These are phyloP conservation scores for Monopis laevigella DNA, from an alignment of 2,888 invertebrate genomes.

Conservation along the genomic window DNA sequence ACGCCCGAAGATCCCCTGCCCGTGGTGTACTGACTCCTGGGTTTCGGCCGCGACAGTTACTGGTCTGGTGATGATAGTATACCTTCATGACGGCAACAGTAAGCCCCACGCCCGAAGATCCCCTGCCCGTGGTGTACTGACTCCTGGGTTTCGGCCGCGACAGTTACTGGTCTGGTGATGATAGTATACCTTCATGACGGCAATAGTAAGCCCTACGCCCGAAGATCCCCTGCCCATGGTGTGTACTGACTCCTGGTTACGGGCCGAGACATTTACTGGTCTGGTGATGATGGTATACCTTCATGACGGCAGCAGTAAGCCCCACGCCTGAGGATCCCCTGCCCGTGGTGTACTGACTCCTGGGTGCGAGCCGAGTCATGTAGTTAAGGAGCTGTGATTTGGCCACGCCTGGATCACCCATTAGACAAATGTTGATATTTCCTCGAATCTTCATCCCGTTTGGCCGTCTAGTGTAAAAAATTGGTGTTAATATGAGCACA, in stretches of 20 bases:
- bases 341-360: slow-evolving; percentile 96
- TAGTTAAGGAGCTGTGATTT: slow-evolving; percentile 97
- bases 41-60: too few relatives aligned
- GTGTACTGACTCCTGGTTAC: slow-evolving; percentile 95
- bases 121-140: slow-evolving; percentile 96
- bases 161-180: too few relatives aligned
- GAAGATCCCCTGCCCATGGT: slow-evolving; percentile 95
- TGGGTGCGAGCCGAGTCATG: slow-evolving; percentile 91
- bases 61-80: too few relatives aligned
- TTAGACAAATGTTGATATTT: slow-evolving; percentile 96
- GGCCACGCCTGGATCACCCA: slow-evolving; percentile 99
- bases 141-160: too few relatives aligned
- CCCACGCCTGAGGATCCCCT: slow-evolving; percentile 98
- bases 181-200: slow-evolving; percentile 90
- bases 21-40: slow-evolving; percentile 94
- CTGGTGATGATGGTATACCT: too few relatives aligned
- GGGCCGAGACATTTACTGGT: slow-evolving; percentile 94
- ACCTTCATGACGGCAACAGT: slow-evolving; percentile 97
- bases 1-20: slow-evolving; percentile 97
- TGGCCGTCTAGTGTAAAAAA: slow-evolving; percentile 77
- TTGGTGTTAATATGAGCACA: too few relatives aligned
- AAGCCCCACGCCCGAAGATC: slow-evolving; percentile 97
- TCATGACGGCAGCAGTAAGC: slow-evolving; percentile 97
- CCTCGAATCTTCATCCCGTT: slow-evolving; percentile 98
- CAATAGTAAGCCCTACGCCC: slow-evolving; percentile 98